Evolutionary conservation across 2,888 invertebrate species (phyloP), one percentile per base, ranked within the genome.

Genomic region (Meghimatium bilineatum): DNA sequence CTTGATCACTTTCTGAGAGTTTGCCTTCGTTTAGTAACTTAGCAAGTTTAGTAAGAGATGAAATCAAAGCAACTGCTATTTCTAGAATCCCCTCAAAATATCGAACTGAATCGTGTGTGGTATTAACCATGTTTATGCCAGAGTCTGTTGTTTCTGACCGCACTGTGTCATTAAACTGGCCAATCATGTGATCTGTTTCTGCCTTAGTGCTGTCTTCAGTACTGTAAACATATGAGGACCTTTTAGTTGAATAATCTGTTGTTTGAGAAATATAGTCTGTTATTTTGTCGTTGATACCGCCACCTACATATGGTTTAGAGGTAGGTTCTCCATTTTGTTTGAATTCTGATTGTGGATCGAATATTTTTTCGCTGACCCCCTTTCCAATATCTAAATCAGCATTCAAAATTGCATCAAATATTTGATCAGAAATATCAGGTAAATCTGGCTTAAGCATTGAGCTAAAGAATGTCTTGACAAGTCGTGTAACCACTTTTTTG

Each of bases 31-130:
- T 34, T 12, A 80, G 38, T 49, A 80, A 1, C 20, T 72, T n/a
- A 20, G 23, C n/a, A 3, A 80, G 36, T 52, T 71, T 29, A 36
- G 36, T 60, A 17, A 80, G 32, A 17, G 32, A 44, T 6, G 80
- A 49, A 36, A 69, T 69, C 32, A 79, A 66, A 17, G 67, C 52
- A 23, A 66, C 34, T 29, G 66, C 26, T 34, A 44, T 44, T 49
- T 69, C 69, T 52, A 79, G 20, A 52, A 66, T 63, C 38, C 1
- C n/a, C n/a, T 60, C 29, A n/a, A 78, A 23, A 32, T 78, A 63
- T 63, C 60, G 34, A 56, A 60, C 60, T 76, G 8, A 1, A 29
- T 76, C 56, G 1, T 34, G n/a, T 29, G 49, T 72, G 29, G 14
- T 10, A 72, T 72, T 49, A 26, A 29, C 2, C 29, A n/a, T 14